These are phyloP conservation scores for Spilarctia lutea DNA, from an alignment of 2,888 invertebrate species.

Conservation along the genomic window DNA sequence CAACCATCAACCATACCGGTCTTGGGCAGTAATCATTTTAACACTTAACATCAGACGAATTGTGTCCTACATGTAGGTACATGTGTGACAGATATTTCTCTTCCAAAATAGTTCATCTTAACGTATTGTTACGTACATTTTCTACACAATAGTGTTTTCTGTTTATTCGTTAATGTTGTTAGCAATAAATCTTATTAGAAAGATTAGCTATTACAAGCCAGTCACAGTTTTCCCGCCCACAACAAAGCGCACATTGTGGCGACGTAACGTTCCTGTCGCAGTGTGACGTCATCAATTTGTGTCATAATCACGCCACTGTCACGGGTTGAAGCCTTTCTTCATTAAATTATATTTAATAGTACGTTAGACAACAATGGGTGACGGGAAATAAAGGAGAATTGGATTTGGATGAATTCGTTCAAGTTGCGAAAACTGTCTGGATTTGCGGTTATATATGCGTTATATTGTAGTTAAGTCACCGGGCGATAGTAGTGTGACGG, in stretches of 20 bases:
- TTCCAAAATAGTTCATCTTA: background rate
- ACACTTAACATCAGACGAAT: no score
- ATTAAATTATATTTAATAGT: constrained; percentile 13
- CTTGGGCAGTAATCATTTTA: no score
- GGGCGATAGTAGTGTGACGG: no score
- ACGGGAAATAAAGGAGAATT: constrained; percentile 1
- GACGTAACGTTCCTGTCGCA: constrained; percentile 10
- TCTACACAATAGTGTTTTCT: background rate
- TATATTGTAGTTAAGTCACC: no score
- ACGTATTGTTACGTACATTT: background rate
- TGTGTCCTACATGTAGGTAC: no score
- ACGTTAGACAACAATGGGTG: background rate
- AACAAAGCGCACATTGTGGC: constrained; percentile 19
- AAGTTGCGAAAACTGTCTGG: background rate
- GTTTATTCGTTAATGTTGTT: background rate
- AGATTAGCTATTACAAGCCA: constrained; percentile 1
- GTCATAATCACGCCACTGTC: constrained; percentile 31
- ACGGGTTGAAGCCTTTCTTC: constrained; percentile 17
- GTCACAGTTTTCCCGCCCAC: constrained; percentile 9
- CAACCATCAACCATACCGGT: no score
- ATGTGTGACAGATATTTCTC: background rate
- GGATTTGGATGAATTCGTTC: background rate
- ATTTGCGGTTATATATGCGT: no score
- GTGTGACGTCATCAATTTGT: constrained; percentile 25
- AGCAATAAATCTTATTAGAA: constrained; percentile 1